These are phyloP conservation scores for Ivindomyrus marchei DNA, from an alignment of 2,113 vertebrate species.

Conservation along the genomic window DNA sequence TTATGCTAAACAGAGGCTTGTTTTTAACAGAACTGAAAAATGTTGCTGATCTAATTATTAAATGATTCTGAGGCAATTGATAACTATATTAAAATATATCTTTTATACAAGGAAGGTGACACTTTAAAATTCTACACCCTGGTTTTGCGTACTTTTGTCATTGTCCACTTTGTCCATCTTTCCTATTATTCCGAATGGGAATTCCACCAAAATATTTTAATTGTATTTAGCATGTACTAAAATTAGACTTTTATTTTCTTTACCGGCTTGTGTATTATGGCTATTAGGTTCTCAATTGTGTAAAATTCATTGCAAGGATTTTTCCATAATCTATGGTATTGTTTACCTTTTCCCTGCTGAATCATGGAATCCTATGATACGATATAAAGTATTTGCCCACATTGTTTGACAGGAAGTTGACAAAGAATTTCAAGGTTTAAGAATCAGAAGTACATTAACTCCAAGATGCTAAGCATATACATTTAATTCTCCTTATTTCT, in stretches of 20 bases:
- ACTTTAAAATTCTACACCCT: neutral
- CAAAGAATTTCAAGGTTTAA: neutral
- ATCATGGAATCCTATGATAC: neutral
- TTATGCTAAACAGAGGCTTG: neutral
- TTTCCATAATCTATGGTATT: neutral
- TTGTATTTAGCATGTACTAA: neutral
- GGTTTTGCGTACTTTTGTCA: neutral
- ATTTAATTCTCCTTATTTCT: neutral
- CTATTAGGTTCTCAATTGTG: neutral
- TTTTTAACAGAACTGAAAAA: neutral
- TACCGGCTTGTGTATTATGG: neutral
- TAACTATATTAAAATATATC: neutral
- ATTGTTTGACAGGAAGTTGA: neutral
- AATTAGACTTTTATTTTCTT: neutral
- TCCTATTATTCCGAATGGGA: neutral
- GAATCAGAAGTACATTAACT: neutral
- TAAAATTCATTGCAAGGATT: neutral
- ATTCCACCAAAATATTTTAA: neutral
- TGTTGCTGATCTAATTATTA: neutral
- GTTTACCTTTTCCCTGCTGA: neutral
- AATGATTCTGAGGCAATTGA: neutral
- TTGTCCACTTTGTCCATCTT: neutral
- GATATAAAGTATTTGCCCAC: neutral
- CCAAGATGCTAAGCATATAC: neutral
- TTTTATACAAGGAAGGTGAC: neutral